Conservation (phyloP, 2,888 invertebrate species). For the Antheraea yamamai region DNA sequence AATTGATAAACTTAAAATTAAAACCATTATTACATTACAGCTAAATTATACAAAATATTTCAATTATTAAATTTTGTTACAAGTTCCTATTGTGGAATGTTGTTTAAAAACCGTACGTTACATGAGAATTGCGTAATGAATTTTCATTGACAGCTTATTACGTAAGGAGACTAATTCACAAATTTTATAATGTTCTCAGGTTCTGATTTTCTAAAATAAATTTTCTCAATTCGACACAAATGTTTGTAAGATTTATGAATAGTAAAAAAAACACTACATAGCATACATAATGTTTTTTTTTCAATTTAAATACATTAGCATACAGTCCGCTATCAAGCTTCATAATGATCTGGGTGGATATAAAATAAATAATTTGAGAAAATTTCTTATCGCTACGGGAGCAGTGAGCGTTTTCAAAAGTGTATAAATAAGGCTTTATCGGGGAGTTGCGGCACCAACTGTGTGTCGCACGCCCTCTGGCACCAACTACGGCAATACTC, state of each 20-base stretch:
- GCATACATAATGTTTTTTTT: background rate
- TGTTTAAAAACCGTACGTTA: too few species aligned
- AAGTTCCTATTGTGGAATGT: too few species aligned
- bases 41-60: too few species aligned
- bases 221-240: too few species aligned
- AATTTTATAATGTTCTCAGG: background rate
- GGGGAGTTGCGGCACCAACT: background rate
- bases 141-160: too few species aligned
- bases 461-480: constrained; percentile 15
- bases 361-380: constrained; percentile 58
- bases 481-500: constrained; percentile 22
- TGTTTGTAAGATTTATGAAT: background rate
- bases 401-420: constrained; percentile 53
- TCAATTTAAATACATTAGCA: constrained; percentile 10
- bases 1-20: too few species aligned
- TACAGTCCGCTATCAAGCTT: constrained; percentile 25
- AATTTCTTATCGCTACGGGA: constrained; percentile 61
- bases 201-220: background rate
- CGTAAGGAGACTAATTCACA: too few species aligned
- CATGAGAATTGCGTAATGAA: too few species aligned
- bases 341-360: constrained; percentile 27
- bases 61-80: too few species aligned
- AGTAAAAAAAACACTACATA: background rate
- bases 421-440: constrained; percentile 50
- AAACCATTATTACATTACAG: too few species aligned